Conservation (phyloP, 1,140 invertebrate species). For the Pseudobourletiella spinata region DNA sequence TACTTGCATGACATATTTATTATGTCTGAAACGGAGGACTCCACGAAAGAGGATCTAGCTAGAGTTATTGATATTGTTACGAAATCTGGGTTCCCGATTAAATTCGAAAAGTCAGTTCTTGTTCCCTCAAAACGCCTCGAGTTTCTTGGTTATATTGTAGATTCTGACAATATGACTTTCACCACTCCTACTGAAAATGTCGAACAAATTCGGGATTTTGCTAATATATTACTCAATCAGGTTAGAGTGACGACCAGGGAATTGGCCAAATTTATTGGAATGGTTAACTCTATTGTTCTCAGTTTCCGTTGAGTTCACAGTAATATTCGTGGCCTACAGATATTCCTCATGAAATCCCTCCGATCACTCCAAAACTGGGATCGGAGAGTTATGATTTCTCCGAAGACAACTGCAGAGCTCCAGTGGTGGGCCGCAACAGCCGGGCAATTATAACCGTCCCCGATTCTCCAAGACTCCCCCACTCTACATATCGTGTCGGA, state of each 20-base stretch:
- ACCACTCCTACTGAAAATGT: background rate
- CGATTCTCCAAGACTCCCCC: background rate
- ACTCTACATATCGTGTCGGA: background rate
- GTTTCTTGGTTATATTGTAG: constrained; percentile 8
- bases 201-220: background rate
- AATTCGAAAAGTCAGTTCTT: constrained; percentile 1
- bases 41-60: background rate
- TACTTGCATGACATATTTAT: no score
- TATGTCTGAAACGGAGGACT: no score
- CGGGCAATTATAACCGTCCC: background rate
- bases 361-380: background rate
- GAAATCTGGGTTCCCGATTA: background rate
- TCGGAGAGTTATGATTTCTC: background rate
- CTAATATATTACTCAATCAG: background rate
- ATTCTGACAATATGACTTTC: constrained; percentile 8
- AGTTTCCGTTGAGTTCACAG: background rate
- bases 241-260: background rate
- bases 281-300: background rate
- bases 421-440: background rate
- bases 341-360: background rate
- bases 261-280: constrained; percentile 4
- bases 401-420: background rate
- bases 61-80: background rate
- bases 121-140: background rate
- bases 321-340: background rate